phyloP scores from a whole-genome alignment of 2,797 vertebrate species.

The Rhinatrema bivittatum region DNA sequence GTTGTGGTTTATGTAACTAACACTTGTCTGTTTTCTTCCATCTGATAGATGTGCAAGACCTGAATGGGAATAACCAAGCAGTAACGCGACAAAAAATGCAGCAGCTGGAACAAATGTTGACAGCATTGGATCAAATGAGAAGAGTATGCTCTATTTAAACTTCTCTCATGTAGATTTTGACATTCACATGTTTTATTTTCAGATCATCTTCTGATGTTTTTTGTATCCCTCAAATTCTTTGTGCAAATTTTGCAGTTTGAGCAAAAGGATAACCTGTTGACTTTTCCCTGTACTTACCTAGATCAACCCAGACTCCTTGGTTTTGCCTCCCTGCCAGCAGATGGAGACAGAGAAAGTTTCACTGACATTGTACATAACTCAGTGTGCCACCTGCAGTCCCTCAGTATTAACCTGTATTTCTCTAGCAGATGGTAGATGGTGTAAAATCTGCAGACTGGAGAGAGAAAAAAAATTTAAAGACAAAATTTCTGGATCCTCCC shows the following conservation, averaged over 20 bases:
- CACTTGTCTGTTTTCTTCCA: not conserved
- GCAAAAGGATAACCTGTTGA: not conserved
- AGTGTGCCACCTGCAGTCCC: too few relatives aligned
- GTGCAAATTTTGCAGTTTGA: not conserved
- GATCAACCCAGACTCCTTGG: too few relatives aligned
- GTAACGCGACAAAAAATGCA: constrained; percentile 95
- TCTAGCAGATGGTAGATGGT: too few relatives aligned
- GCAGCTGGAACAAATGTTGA: constrained; percentile 96
- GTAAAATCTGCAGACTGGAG: too few relatives aligned
- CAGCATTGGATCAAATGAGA: constrained; percentile 88
- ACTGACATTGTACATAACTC: too few relatives aligned
- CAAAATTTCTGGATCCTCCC: too few relatives aligned
- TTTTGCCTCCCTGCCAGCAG: too few relatives aligned
- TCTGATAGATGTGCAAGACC: constrained; percentile 85
- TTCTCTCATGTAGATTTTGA: not conserved
- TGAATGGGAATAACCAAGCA: constrained; percentile 92
- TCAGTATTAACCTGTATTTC: too few relatives aligned
- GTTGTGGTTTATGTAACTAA: not conserved
- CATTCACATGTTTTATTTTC: not conserved
- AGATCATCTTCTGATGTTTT: constrained; percentile 5
- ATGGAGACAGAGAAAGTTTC: too few relatives aligned
- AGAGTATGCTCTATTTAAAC: constrained; percentile 64
- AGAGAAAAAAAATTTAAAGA: too few relatives aligned
- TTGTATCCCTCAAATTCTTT: not conserved
- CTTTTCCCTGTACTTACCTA: constrained; percentile 12